phyloP scores from a whole-genome alignment of 1,140 invertebrate genomes.

The Octopus bimaculoides region DNA sequence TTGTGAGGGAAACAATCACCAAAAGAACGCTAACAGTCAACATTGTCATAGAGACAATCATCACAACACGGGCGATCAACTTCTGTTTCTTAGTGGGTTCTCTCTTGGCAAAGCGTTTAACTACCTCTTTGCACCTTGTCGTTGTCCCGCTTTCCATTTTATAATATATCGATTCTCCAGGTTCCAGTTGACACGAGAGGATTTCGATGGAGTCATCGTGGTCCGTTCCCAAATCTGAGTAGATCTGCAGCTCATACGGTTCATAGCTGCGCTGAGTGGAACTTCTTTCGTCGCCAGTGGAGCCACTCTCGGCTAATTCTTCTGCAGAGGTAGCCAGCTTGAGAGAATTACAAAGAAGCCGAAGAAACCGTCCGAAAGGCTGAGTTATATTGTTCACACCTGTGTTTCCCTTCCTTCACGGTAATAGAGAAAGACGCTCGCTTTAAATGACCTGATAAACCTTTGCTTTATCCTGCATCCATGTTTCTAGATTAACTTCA shows the following conservation, averaged over 20 bases:
- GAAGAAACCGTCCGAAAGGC: too few species aligned
- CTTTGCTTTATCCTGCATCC: too few species aligned
- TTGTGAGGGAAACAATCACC: slow-evolving; percentile 38
- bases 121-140: background rate
- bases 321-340: slow-evolving; percentile 7
- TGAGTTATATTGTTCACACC: too few species aligned
- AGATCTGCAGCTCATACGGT: slow-evolving; percentile 2
- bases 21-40: slow-evolving; percentile 38
- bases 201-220: slow-evolving; percentile 6
- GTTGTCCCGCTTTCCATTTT: background rate
- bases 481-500: too few species aligned
- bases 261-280: background rate
- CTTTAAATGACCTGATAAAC: too few species aligned
- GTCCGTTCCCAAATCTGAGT: background rate
- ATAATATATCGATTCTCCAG: background rate
- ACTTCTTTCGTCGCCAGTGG: background rate
- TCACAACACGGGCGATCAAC: slow-evolving; percentile 33
- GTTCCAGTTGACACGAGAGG: slow-evolving; percentile 1
- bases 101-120: background rate
- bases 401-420: too few species aligned
- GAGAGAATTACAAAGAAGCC: background rate
- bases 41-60: slow-evolving; percentile 34
- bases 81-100: slow-evolving; percentile 32
- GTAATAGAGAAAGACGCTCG: too few species aligned
- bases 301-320: background rate